Evolutionary conservation across 2,113 vertebrate species (phyloP), one percentile per base, ranked within the genome.

Genomic region (Stercorarius parasiticus): DNA sequence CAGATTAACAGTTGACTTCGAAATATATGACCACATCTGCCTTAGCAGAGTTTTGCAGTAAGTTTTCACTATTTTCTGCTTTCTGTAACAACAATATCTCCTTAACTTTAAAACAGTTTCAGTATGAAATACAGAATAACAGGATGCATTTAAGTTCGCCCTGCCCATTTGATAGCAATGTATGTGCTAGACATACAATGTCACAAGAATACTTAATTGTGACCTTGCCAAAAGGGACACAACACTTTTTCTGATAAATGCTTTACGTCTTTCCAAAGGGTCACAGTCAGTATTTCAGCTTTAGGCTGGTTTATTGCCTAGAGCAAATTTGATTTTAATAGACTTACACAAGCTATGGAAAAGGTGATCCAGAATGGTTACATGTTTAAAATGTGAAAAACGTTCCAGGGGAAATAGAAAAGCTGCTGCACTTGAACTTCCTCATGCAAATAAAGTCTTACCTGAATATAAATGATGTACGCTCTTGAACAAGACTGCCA

Each of bases 261-360:
- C 86, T 71, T 93, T 84, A 42, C 38, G 11, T 77, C 53, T 67
- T 93, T 87, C 76, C 81, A 92, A 93, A 87, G 79, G 55, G 74
- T 95, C 89, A 91, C 66, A 87, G 82, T 22, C 78, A 43, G 58
- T 89, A 49, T 55, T 89, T 87, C 77, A 86, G 38, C 78, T 93
- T 52, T 34, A 86, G 49, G 32, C 32, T 86, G 45, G 8, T 88
- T 97, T 96, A 91, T 62, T 92, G 82, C 95, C 90, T 76, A 42
- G 20, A 93, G 91, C 32, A 92, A 94, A 92, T 82, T 62, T 88
- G 43, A 72, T 91, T 96, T 97, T 94, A 42, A 92, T 72, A 76
- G 91, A 90, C 86, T 92, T 88, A 49, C 52, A 38, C 15, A 67
- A 86, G 53, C 64, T 82, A 58, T 58, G 26, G 88, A 87, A 93